These are phyloP conservation scores for Spilarctia lutea DNA, from an alignment of 2,888 invertebrate genomes.

Conservation along the genomic window DNA sequence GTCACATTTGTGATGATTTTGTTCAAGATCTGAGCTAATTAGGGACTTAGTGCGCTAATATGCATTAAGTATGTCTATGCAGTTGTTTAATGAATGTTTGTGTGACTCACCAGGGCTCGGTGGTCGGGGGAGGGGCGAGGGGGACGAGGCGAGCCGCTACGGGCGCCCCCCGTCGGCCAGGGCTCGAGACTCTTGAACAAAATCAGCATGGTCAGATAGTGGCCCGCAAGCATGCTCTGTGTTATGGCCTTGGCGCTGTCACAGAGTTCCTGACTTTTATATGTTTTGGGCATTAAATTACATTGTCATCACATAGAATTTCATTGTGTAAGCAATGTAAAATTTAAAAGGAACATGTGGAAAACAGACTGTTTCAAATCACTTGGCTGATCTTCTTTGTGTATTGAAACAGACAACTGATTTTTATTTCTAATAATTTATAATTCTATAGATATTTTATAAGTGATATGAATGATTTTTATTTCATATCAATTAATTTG, in stretches of 20 bases:
- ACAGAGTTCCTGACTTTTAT: not conserved
- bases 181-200: constrained; percentile 84
- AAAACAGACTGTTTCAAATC: not conserved
- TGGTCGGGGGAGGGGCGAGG: constrained; percentile 63
- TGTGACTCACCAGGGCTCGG: constrained; percentile 76
- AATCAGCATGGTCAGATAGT: constrained; percentile 72
- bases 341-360: not conserved
- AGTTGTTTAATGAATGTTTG: constrained; percentile 44
- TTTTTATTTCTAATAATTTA: not conserved
- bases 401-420: too few relatives aligned
- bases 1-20: constrained; percentile 57
- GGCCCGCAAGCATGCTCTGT: constrained; percentile 1
- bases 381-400: not conserved
- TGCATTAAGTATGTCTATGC: constrained; percentile 22
- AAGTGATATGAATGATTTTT: too few relatives aligned
- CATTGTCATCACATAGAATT: not conserved
- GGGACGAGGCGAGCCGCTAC: constrained; percentile 69
- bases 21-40: constrained; percentile 75
- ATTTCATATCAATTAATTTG: too few relatives aligned
- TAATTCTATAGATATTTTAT: too few relatives aligned
- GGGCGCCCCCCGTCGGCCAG: constrained; percentile 72
- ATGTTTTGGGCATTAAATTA: not conserved
- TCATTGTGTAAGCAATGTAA: not conserved
- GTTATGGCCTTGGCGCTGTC: not conserved
- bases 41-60: constrained; percentile 32